Base-by-base conservation (phyloP, 2,797 vertebrate species). In the Otolemur crassicaudatus region DNA sequence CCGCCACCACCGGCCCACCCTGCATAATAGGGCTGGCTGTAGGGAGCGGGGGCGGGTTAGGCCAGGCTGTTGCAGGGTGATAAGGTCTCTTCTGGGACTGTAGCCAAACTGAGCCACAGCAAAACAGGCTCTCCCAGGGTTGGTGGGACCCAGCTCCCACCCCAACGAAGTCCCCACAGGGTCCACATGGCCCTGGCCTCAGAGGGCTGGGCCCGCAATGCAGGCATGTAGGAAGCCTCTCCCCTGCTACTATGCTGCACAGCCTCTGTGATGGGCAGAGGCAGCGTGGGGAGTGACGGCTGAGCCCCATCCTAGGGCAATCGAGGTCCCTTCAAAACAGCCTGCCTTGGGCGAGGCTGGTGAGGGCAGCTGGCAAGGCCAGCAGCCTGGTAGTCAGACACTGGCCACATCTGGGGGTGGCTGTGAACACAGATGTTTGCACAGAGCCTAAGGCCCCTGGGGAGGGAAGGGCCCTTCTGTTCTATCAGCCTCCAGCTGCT, bases 41-140 rank as follows among this genome's bases (percentile, higher is more conserved):
- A 79, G 93, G 93, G 3, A 27, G 46, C 12, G 11, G 46, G 11
- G 14, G 3, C 12, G 63, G 63, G 84, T 61, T 4, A 25, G 25
- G 10, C 9, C 37, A 27, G 13, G 25, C n/a, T 1, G 11, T 0
- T 0, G 76, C 69, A 58, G 53, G 16, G 23, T 0, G 12, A 56
- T 23, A 12, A 29, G 14, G n/a, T 29, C 72, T 31, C 22, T 90
- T 77, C 53, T 63, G 11, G 53, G 13, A 85, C 11, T 76, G 69
- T 37, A 34, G 34, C 79, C 20, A 19, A 76, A 63, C 56, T 27
- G 1, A 65, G 17, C 53, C 2, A n/a, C 23, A 22, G 82, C 9
- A 11, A 53, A 82, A 65, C 94, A 83, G 85, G 94, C 83, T 95
- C 69, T 46, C 65, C 34, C 23, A 2, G 65, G 46, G 20, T 27